These are phyloP conservation scores for Trachelus troglodyta DNA, from an alignment of 2,888 invertebrate species.

Conservation along the genomic window DNA sequence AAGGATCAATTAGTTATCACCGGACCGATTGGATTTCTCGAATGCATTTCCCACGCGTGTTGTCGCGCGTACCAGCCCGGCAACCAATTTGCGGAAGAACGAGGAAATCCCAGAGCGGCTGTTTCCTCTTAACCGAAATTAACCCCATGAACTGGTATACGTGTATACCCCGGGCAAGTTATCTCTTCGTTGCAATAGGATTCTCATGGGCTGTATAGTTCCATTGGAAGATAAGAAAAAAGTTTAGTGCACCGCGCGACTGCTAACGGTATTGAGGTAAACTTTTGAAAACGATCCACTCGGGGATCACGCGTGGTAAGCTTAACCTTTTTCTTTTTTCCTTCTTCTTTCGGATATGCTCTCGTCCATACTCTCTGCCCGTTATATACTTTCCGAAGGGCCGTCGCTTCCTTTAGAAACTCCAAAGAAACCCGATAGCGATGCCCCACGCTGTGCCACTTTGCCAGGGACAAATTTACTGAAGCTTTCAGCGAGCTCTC, in stretches of 20 bases:
- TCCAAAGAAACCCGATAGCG: not conserved
- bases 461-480: slow-evolving; percentile 23
- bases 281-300: not conserved
- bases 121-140: slow-evolving; percentile 59
- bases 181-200: not conserved
- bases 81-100: slow-evolving; percentile 38
- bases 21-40: slow-evolving; percentile 45
- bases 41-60: slow-evolving; percentile 56
- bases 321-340: not conserved
- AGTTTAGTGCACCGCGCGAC: not conserved
- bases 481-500: slow-evolving; percentile 24
- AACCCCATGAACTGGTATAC: slow-evolving; percentile 31
- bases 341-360: not conserved
- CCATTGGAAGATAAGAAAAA: slow-evolving; percentile 1
- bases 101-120: slow-evolving; percentile 49
- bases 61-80: slow-evolving; percentile 43
- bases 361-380: not conserved
- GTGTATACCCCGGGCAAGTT: not conserved
- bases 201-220: not conserved
- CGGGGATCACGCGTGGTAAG: not conserved
- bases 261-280: not conserved
- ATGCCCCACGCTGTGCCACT: slow-evolving; percentile 12
- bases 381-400: slow-evolving; percentile 1
- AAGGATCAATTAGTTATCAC: not conserved
- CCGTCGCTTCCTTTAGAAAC: not conserved